These are phyloP conservation scores for Chunga burmeisteri DNA, from an alignment of 2,113 vertebrate genomes.

Conservation along the genomic window DNA sequence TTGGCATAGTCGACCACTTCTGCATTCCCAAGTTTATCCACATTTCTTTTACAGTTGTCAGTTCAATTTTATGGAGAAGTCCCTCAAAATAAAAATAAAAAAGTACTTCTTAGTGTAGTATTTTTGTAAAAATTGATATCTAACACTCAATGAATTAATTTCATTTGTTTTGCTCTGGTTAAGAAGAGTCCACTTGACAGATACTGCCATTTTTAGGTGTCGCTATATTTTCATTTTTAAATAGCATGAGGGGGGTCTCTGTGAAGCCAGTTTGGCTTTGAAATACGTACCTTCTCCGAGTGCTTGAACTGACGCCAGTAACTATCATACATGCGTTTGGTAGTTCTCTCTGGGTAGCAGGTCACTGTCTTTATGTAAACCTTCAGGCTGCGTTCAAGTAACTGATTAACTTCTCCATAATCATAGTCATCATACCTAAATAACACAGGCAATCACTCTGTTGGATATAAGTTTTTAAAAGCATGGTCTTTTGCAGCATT, in stretches of 20 bases:
- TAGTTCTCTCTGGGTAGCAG: slow-evolving; percentile 87
- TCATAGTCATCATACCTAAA: slow-evolving; percentile 87
- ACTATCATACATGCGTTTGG: slow-evolving; percentile 86
- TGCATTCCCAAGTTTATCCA: not conserved
- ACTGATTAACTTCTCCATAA: slow-evolving; percentile 87
- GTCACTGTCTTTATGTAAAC: slow-evolving; percentile 91
- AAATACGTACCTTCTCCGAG: slow-evolving; percentile 80
- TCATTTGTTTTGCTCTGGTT: not conserved
- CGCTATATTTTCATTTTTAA: not conserved
- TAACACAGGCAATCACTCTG: not conserved
- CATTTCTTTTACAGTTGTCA: not conserved
- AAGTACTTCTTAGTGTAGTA: too few relatives aligned
- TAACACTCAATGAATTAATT: not conserved
- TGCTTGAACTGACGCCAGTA: slow-evolving; percentile 88
- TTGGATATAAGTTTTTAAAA: not conserved
- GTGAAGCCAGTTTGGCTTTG: not conserved
- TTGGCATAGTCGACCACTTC: not conserved
- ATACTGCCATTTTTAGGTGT: not conserved
- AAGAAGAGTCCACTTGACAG: not conserved
- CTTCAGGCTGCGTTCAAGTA: slow-evolving; percentile 87
- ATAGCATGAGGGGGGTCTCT: not conserved
- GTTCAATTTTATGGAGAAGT: not conserved
- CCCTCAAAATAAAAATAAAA: not conserved
- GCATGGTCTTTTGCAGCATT: not conserved
- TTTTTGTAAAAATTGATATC: not conserved